Evolutionary conservation across 30 jellyfish, hydroid and myxozoan species (phyloP).

Genomic region (Hydra vulgaris): DNA sequence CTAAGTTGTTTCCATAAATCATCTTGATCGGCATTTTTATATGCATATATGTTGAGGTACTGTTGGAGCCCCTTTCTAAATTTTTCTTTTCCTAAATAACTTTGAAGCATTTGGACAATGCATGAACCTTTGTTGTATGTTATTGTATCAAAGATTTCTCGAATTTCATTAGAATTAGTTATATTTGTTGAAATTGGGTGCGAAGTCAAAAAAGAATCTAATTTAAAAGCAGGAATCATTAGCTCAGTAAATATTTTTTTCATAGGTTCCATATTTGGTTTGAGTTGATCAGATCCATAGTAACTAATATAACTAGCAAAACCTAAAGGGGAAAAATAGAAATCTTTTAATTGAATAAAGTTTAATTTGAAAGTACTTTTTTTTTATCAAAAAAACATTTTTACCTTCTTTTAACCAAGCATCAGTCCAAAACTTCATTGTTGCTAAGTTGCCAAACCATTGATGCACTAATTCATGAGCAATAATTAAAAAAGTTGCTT

Average conservation of each 20-base stretch:
- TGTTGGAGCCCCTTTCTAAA: slow-evolving; percentile 60
- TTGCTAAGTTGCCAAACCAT: slow-evolving; percentile 93
- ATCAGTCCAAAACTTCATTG: slow-evolving; percentile 85
- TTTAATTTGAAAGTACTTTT: no score
- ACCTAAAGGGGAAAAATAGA: no score
- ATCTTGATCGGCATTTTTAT: slow-evolving; percentile 55
- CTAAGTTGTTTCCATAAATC: slow-evolving; percentile 82
- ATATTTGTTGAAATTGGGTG: slow-evolving; percentile 45
- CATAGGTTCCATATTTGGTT: slow-evolving; percentile 53
- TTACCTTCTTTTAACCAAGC: slow-evolving; percentile 84
- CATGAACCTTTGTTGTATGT: slow-evolving; percentile 85
- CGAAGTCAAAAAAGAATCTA: slow-evolving; percentile 49
- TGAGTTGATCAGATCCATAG: slow-evolving; percentile 45
- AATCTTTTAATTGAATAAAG: no score
- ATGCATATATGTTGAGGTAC: slow-evolving; percentile 54
- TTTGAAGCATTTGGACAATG: slow-evolving; percentile 53
- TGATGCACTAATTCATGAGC: slow-evolving; percentile 91
- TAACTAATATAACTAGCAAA: slow-evolving; percentile 63
- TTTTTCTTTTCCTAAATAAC: slow-evolving; percentile 49
- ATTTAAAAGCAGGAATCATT: slow-evolving; percentile 43
- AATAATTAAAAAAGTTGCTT: slow-evolving; percentile 25
- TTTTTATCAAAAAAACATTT: no score
- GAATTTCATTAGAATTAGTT: slow-evolving; percentile 24
- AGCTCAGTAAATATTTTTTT: slow-evolving; percentile 40
- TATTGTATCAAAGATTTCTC: slow-evolving; percentile 39